These are phyloP conservation scores for Pomacea maculata DNA, from an alignment of 1,140 invertebrate species.

Conservation along the genomic window DNA sequence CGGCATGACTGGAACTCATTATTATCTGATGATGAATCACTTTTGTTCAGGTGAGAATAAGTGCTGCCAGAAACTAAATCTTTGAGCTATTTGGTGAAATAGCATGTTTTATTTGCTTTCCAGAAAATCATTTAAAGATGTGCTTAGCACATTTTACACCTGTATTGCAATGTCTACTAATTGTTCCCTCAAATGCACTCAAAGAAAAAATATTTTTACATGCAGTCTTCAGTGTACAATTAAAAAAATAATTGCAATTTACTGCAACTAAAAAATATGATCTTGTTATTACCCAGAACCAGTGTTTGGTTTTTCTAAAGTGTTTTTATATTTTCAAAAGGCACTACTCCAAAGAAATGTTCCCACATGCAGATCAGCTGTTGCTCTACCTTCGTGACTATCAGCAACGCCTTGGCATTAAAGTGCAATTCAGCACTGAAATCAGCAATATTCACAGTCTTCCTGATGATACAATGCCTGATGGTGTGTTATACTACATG, in stretches of 20 bases:
- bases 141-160: too few relatives aligned
- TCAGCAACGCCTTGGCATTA: slow-evolving; percentile 51
- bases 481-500: slow-evolving; percentile 52
- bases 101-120: too few relatives aligned
- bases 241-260: too few relatives aligned
- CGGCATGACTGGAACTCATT: slow-evolving; percentile 69
- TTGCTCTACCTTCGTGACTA: slow-evolving; percentile 65
- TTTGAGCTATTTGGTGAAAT: not conserved
- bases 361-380: slow-evolving; percentile 61
- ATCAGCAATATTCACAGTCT: slow-evolving; percentile 53
- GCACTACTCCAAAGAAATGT: slow-evolving; percentile 50
- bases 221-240: too few relatives aligned
- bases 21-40: slow-evolving; percentile 61
- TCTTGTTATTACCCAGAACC: too few relatives aligned
- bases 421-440: slow-evolving; percentile 64
- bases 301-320: too few relatives aligned
- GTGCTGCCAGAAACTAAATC: not conserved
- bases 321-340: not conserved
- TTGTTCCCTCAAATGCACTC: too few relatives aligned
- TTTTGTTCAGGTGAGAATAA: slow-evolving; percentile 51
- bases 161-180: too few relatives aligned
- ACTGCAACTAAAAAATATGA: too few relatives aligned
- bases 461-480: slow-evolving; percentile 25
- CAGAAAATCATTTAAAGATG: too few relatives aligned
- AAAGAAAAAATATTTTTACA: too few relatives aligned